A percentile compares a stretch with the other conserved stretches of the same genome.
phyloP scores from a whole-genome alignment of 2,113 vertebrate species.

The Willisornis vidua region DNA sequence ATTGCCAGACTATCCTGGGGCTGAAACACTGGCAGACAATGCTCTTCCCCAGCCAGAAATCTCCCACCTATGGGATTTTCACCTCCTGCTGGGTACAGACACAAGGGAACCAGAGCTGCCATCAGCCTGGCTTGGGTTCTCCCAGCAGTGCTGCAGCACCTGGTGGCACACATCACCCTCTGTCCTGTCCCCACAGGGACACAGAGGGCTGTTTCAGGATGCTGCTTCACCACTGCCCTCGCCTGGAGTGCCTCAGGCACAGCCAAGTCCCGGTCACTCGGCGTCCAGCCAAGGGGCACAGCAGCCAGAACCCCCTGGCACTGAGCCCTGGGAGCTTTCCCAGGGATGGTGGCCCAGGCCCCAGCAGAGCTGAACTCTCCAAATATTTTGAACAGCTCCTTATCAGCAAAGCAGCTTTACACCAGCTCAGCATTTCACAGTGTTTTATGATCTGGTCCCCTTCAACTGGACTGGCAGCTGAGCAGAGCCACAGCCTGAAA shows the following conservation, averaged over 20 bases:
- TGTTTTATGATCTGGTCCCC: neutral
- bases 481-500: slow-evolving; percentile 5
- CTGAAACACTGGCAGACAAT: neutral
- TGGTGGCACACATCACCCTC: neutral
- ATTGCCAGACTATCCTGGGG: neutral
- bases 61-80: neutral
- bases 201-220: neutral
- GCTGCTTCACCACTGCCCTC: neutral
- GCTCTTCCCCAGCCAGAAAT: neutral
- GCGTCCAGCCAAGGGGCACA: neutral
- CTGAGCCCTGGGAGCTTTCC: neutral
- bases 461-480: neutral
- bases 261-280: rapidly evolving
- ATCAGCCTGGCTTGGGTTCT: rapidly evolving
- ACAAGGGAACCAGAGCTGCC: neutral
- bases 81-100: neutral
- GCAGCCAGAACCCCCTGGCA: neutral
- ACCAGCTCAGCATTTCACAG: neutral
- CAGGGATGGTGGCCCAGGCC: neutral
- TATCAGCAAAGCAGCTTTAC: slow-evolving; percentile 11
- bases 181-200: neutral
- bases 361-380: neutral
- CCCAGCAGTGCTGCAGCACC: neutral
- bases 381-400: slow-evolving; percentile 23
- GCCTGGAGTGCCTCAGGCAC: neutral